These are phyloP conservation scores for Pelosia muscerda DNA, from an alignment of 2,888 invertebrate species.

Conservation along the genomic window DNA sequence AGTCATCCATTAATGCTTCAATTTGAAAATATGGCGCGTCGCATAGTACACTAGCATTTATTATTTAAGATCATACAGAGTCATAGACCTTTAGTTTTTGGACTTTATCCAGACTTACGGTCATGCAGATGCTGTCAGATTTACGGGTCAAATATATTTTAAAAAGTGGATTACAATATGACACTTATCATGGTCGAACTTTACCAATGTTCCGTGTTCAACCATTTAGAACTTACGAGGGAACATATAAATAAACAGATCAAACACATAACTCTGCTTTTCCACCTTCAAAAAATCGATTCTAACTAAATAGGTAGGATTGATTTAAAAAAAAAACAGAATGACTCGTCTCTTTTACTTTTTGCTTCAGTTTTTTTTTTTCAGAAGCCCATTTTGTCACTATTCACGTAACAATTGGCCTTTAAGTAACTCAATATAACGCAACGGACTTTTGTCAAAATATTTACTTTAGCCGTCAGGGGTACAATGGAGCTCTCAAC, in stretches of 20 bases:
- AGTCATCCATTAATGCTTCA: slow-evolving; percentile 21
- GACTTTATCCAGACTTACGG: neutral
- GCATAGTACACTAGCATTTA: no score
- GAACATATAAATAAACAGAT: neutral
- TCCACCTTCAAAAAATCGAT: neutral
- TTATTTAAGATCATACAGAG: no score
- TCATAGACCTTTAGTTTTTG: neutral
- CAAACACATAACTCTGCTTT: neutral
- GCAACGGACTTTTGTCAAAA: slow-evolving; percentile 84
- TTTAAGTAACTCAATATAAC: slow-evolving; percentile 80
- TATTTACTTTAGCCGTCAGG: slow-evolving; percentile 79
- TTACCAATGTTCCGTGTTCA: neutral
- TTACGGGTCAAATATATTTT: neutral
- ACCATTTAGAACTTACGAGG: neutral
- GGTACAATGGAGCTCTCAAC: slow-evolving; percentile 75
- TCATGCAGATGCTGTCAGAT: neutral
- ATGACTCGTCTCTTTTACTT: slow-evolving; percentile 35
- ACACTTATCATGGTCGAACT: neutral
- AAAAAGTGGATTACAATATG: neutral
- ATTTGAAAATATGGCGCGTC: slow-evolving; percentile 8
- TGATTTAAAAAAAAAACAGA: slow-evolving; percentile 19
- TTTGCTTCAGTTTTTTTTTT: slow-evolving; percentile 55
- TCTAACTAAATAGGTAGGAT: neutral
- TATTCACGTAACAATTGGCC: slow-evolving; percentile 72
- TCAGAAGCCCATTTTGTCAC: slow-evolving; percentile 57